Base-by-base conservation (phyloP, 1,140 invertebrate species). In the Bombus waltoni region DNA sequence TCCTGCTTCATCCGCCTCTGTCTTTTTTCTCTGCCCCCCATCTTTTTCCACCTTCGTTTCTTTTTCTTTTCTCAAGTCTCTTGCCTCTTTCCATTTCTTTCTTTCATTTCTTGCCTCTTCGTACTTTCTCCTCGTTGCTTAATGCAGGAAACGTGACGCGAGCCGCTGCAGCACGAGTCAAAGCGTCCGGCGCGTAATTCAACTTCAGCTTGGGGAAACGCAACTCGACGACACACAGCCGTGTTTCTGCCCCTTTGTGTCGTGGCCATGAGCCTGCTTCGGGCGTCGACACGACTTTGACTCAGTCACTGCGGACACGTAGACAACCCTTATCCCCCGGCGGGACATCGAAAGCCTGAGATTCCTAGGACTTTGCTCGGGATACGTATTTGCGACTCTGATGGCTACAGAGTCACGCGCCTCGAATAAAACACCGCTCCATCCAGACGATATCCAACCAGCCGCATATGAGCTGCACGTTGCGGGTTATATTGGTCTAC, bases 151-250 rank as follows among this genome's bases (percentile, higher is more conserved):
- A 68, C 73, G 28, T 42, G 72, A 25, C 42, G 47, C 15, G 22
- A 11, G 42, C 42, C 72, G 3, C 32, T 1, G 40, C 3, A 28
- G 42, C 6, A 13, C 25, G 25, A 25, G 35, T 53, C 40, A 85
- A 72, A 81, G 76, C 47, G 66, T 78, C 70, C 44, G 38, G 57
- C 77, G 68, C 83, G 77, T 42, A 74, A 85, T 85, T 85, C 65
- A 71, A 84, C 66, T 71, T 13, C 22, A 71, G 47, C 47, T n/a
- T 40, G 13, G 22, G 15, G n/a, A 32, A 57, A 32, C 25, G 32
- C 62, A 32, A 66, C 8, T 28, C 47, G 53, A 57, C 35, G 44
- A 40, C 38, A 57, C 28, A 40, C 32, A 2, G 10, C 1, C 44
- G 32, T 40, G 47, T 32, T 35, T 35, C 42, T 4, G 28, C 66